Evolutionary conservation across 2,113 vertebrate genomes (phyloP), one percentile per base, ranked within the genome.

Genomic region (Porphyrio hochstetteri): DNA sequence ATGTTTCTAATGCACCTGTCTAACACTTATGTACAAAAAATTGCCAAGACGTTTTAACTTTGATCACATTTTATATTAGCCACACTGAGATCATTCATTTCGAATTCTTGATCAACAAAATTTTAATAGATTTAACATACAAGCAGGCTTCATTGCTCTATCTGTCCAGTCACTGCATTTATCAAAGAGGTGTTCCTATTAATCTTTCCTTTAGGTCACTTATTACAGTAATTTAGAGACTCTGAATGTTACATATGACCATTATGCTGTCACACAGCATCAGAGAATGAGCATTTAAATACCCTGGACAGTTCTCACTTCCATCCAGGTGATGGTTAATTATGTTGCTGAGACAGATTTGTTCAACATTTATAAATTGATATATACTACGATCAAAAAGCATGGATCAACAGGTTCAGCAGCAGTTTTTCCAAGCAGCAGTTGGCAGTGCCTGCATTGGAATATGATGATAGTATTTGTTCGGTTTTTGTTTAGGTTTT

Each of bases 1-100:
- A 36, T 5, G 68, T 40, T 79, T 91, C 88, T 55, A 87, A 7
- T 6, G 40, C 12, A 69, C 7, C 50, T 82, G 50, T 83, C 56
- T 87, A 91, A 71, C 31, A 92, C 27, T 92, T 79, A 84, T n/a
- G n/a, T 74, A 86, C 48, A 28, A 16, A 8, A 95, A 96, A 71
- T 4, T 42, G 74, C 65, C 56, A 50, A 79, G 46, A 69, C 11
- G 31, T 57, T 91, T 90, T 86, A 74, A 82, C 70, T 94, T 57
- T 7, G 6, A 83, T 50, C 87, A 72, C 17, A 40, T 38, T 93
- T 95, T 50, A 80, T 9, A 11, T 35, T 88, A 64, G 12, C 4
- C 82, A 91, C 29, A 36, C 69, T 27, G 16, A 92, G 35, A 84
- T 78, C 4, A 82, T 38, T 77, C 8, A 86, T 91, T 33, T 69